Base-by-base conservation (phyloP, 2,797 vertebrate species). In the Orestias chungarensis region DNA sequence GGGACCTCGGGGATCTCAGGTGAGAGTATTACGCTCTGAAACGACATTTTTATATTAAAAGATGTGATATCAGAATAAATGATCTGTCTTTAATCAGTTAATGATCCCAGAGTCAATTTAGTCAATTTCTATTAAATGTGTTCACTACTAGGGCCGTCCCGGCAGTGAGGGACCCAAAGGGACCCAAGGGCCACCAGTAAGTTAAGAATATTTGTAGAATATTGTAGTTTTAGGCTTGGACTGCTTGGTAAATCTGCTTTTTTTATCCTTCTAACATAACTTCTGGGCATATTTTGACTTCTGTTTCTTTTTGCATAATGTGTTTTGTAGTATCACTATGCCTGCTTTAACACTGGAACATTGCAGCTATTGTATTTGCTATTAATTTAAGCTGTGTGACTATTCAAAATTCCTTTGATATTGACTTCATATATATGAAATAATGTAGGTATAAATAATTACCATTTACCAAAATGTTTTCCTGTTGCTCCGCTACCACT, bases 81-180 rank as follows among this genome's bases (percentile, higher is more conserved):
- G 2, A 25, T 31, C n/a, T 1, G 40, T 11, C 40, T 7, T 29
- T 2, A 3, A 14, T 64, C 25, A 44, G 42, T 64, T 43, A 8
- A 33, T 33, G 49, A 11, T 18, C 17, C 44, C 44, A 57, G 33
- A 33, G 29, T 33, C 3, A 18, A n/a, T n/a, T 38, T 61, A n/a
- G 20, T 14, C n/a, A n/a, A n/a, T n/a, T n/a, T n/a, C n/a, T n/a
- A n/a, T 29, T 55, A 0, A 27, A 40, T 27, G 52, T 18, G 1
- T 20, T 15, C 6, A 57, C 15, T 62, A 31, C 42, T 68, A 97
- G 96, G 96, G 96, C 71, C 94, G 93, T 20, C 88, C 68, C 8
- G 96, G 96, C 76, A 91, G 95, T 17, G 88, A 90, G 0, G 96
- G 96, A n/a, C 82, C 89, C 42, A 93, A 85, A 83, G 96, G 96